These are phyloP conservation scores for Microcebus murinus DNA, from an alignment of 2,113 vertebrate species.

Conservation along the genomic window DNA sequence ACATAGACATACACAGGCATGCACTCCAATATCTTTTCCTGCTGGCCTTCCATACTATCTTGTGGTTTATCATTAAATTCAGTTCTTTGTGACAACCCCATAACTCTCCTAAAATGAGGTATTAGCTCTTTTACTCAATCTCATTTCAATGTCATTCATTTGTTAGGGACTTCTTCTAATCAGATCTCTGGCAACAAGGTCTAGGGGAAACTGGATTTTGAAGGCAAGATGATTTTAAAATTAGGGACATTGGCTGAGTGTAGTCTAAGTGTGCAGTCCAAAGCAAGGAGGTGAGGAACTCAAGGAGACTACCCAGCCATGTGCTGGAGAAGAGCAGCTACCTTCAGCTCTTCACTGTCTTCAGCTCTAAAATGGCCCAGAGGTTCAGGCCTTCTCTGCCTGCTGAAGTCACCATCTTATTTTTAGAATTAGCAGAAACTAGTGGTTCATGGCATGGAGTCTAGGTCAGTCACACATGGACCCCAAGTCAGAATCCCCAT, in stretches of 20 bases:
- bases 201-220: not conserved
- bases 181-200: not conserved
- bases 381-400: not conserved
- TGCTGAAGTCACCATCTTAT: not conserved
- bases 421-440: conserved; percentile 20
- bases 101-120: not conserved
- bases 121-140: not conserved
- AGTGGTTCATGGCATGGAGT: not conserved
- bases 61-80: not conserved
- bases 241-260: not conserved
- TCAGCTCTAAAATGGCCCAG: not conserved
- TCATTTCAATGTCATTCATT: not conserved
- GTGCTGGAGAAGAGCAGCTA: not conserved
- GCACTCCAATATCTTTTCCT: not conserved
- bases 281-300: not conserved
- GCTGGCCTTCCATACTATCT: not conserved
- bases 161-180: not conserved
- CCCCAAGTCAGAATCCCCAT: not conserved
- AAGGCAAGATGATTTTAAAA: conserved; percentile 7
- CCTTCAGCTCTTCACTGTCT: not conserved
- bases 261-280: not conserved
- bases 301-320: not conserved
- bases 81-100: not conserved
- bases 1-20: not conserved
- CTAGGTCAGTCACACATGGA: not conserved